Evolutionary conservation across 2,888 invertebrate genomes (phyloP).

Genomic region (Pammene aurita): DNA sequence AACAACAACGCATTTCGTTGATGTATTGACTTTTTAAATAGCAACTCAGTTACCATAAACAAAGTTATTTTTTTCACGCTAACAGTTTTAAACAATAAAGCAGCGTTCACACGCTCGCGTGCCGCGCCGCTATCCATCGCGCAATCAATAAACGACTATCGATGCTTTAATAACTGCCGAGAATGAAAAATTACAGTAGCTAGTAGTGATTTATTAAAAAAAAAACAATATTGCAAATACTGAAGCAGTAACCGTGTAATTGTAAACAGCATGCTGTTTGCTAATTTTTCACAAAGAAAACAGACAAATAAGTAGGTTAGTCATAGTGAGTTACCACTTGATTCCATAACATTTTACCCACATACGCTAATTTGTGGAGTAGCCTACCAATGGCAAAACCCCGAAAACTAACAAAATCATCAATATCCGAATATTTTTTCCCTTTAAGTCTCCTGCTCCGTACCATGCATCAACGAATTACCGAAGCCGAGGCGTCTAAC

Average conservation of each 20-base stretch:
- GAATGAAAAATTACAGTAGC: constrained; percentile 42
- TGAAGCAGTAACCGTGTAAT: constrained; percentile 1
- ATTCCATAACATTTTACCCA: not conserved
- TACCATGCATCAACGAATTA: constrained; percentile 35
- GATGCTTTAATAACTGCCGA: constrained; percentile 70
- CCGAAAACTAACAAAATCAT: constrained; percentile 42
- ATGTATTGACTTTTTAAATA: constrained; percentile 8
- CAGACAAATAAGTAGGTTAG: not conserved
- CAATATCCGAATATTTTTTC: constrained; percentile 45
- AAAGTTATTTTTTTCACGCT: constrained; percentile 14
- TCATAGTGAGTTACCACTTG: not conserved
- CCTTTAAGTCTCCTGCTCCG: constrained; percentile 9
- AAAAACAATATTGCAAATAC: constrained; percentile 34
- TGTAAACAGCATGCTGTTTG: not conserved
- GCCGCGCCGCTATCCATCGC: constrained; percentile 70
- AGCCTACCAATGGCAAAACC: not conserved
- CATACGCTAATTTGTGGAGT: not conserved
- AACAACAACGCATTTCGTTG: not conserved
- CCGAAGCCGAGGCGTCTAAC: constrained; percentile 62
- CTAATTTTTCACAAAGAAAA: not conserved
- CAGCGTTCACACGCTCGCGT: constrained; percentile 60
- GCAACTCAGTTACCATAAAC: constrained; percentile 4
- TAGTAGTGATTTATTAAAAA: constrained; percentile 44
- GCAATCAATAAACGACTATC: constrained; percentile 80
- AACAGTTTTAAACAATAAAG: constrained; percentile 43